Conservation (phyloP, 30 jellyfish, hydroid and myxozoan species). For the Cassiopea andromeda region DNA sequence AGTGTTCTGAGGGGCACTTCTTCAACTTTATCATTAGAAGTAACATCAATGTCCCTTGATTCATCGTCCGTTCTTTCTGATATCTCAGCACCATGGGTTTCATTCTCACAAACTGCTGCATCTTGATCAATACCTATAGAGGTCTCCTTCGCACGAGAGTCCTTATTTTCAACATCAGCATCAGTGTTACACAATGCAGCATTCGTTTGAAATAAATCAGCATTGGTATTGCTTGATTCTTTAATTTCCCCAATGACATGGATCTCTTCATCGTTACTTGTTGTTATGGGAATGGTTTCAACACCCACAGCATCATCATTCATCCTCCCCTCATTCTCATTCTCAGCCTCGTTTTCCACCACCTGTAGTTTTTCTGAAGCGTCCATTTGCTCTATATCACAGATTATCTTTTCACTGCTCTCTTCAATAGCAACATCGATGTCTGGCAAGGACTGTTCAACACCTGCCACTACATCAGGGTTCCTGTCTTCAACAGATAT, state of each 20-base stretch:
- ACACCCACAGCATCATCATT: neutral
- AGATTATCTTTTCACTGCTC: neutral
- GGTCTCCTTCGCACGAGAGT: neutral
- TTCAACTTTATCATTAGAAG: neutral
- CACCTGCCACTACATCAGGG: neutral
- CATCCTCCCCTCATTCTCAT: neutral
- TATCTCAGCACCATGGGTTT: neutral
- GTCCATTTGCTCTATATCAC: neutral
- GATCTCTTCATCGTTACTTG: too few species aligned
- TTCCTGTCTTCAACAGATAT: neutral
- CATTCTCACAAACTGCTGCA: neutral
- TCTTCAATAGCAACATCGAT: neutral
- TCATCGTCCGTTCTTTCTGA: neutral
- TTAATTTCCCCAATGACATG: too few species aligned
- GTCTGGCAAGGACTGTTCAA: neutral
- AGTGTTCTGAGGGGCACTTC: neutral
- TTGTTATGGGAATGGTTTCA: too few species aligned
- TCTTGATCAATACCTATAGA: neutral
- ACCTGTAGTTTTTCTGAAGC: neutral
- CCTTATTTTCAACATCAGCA: neutral
- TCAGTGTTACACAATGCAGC: neutral
- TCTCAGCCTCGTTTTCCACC: neutral
- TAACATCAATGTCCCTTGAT: neutral
- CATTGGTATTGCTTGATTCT: too few species aligned
- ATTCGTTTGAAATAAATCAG: too few species aligned